Evolutionary conservation across 2,888 invertebrate species (phyloP).

Genomic region (Keiferia lycopersicella): DNA sequence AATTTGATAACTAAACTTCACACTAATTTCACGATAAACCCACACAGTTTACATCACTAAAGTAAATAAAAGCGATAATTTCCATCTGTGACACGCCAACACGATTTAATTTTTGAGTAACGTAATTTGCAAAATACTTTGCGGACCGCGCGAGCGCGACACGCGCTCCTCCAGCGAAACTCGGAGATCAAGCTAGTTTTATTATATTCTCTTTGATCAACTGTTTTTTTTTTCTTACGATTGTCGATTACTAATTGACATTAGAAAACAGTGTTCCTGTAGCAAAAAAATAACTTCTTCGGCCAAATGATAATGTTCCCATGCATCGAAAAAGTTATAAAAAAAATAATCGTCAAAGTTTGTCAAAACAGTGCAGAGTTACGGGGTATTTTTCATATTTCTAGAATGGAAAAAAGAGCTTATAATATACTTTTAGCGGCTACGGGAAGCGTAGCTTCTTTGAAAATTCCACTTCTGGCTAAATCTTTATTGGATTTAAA

Average conservation of each 20-base stretch:
- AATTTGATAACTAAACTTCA: conserved; percentile 33
- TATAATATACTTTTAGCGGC: conserved; percentile 90
- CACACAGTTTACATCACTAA: conserved; percentile 27
- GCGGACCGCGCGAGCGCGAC: conserved; percentile 28
- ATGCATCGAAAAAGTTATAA: not conserved
- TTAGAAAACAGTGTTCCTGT: not conserved
- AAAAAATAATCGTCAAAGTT: not conserved
- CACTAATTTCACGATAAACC: conserved; percentile 37
- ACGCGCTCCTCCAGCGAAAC: conserved; percentile 20
- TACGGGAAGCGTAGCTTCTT: conserved; percentile 97
- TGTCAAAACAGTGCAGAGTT: not conserved
- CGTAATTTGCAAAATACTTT: conserved; percentile 45
- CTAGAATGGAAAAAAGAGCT: conserved; percentile 51
- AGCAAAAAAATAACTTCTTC: not conserved
- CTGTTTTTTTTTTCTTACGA: conserved; percentile 32
- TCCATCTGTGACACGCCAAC: conserved; percentile 39
- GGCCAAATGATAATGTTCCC: not conserved
- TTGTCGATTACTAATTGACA: no score
- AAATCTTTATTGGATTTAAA: conserved; percentile 59
- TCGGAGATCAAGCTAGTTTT: no score
- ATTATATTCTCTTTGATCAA: no score
- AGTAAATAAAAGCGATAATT: conserved; percentile 34
- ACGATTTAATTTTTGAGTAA: conserved; percentile 40
- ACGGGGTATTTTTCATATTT: not conserved
- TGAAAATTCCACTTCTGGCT: conserved; percentile 91